Conservation (phyloP, 2,797 vertebrate genomes). For the Crypturellus tataupa region DNA sequence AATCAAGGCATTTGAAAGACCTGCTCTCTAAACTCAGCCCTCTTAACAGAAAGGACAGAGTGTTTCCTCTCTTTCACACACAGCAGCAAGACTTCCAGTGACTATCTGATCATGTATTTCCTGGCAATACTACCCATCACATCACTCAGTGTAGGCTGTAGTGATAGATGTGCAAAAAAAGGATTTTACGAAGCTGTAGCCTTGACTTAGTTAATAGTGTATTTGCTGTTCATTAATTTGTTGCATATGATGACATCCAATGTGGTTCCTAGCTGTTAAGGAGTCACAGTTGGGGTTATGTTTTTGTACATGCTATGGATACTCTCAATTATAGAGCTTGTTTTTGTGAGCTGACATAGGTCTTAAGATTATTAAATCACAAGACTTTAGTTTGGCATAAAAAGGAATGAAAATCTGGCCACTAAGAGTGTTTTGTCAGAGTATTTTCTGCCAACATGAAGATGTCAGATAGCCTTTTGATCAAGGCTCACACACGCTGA, state of each 20-base stretch:
- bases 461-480: neutral
- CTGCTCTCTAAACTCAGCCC: neutral
- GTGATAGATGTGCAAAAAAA: neutral
- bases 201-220: neutral
- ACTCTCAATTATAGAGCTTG: fast-evolving
- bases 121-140: neutral
- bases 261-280: neutral
- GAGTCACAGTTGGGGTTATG: neutral
- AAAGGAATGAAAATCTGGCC: neutral
- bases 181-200: neutral
- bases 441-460: neutral
- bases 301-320: neutral
- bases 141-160: neutral
- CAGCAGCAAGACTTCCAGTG: neutral
- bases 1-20: neutral
- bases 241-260: neutral
- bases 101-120: neutral
- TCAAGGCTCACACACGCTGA: neutral
- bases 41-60: neutral
- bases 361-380: neutral
- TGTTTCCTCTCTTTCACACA: neutral
- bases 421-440: neutral
- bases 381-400: neutral
- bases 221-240: neutral
- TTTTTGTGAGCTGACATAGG: neutral